A percentile compares a stretch with the other conserved stretches of the same genome.
These are phyloP conservation scores for Parnassius mnemosyne DNA, from an alignment of 2,888 invertebrate species.

Conservation along the genomic window DNA sequence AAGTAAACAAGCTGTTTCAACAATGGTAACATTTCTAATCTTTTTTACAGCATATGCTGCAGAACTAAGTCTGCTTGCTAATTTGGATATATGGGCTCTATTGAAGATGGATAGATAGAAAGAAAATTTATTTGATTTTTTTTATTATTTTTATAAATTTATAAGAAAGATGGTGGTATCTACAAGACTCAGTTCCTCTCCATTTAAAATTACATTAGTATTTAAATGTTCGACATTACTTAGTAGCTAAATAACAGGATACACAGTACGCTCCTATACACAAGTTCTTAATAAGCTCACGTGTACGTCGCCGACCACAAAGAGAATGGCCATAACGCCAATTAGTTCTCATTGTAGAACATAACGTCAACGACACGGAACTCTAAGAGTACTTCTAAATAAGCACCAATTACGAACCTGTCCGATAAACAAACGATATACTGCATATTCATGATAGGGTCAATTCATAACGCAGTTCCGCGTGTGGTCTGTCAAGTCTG, in stretches of 20 bases:
- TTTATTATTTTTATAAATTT: no score
- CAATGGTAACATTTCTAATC: no score
- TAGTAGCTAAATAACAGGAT: neutral
- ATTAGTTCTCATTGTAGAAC: constrained; percentile 25
- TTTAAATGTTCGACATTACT: neutral
- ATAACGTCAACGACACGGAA: constrained; percentile 26
- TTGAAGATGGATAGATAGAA: no score
- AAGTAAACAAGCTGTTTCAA: no score
- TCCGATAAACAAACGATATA: constrained; percentile 22
- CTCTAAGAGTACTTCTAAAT: constrained; percentile 12
- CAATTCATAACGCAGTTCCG: constrained; percentile 18
- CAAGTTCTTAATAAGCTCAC: constrained; percentile 15
- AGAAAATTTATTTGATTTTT: no score
- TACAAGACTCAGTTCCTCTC: no score
- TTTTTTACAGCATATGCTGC: no score
- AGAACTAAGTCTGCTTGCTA: no score
- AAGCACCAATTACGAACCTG: constrained; percentile 19
- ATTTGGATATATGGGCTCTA: no score
- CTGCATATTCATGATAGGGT: constrained; percentile 13
- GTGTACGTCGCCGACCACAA: constrained; percentile 18
- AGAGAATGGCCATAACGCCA: constrained; percentile 19
- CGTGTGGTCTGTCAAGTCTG: constrained; percentile 6
- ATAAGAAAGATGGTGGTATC: no score
- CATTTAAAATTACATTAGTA: no score
- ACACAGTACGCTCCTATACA: neutral